Evolutionary conservation across 2,888 invertebrate genomes (phyloP).

Genomic region (Nysson spinosus): DNA sequence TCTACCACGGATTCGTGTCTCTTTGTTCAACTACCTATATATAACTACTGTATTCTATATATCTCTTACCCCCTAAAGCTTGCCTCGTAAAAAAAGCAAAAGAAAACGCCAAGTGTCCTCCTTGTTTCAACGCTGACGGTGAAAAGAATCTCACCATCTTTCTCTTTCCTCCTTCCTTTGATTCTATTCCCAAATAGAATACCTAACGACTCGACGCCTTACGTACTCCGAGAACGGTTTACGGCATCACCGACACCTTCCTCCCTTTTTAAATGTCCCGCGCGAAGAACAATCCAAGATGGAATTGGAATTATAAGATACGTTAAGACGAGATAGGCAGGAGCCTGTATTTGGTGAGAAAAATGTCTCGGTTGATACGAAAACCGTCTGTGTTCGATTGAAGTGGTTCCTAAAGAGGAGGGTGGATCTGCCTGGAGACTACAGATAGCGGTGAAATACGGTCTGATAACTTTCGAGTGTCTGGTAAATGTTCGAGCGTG

Average conservation of each 20-base stretch:
- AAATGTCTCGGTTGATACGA: background rate
- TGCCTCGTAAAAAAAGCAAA: background rate
- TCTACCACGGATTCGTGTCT: constrained; percentile 15
- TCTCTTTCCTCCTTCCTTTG: background rate
- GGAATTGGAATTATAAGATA: no score
- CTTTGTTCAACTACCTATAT: constrained; percentile 47
- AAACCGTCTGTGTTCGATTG: constrained; percentile 1
- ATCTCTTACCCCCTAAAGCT: constrained; percentile 8
- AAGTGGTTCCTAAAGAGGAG: constrained; percentile 41
- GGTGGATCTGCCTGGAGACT: constrained; percentile 34
- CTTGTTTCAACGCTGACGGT: constrained; percentile 23
- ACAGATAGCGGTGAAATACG: constrained; percentile 61
- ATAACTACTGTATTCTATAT: constrained; percentile 12
- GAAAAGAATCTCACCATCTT: background rate
- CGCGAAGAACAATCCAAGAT: background rate
- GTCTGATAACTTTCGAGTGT: constrained; percentile 54
- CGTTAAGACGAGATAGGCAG: no score
- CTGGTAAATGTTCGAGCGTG: constrained; percentile 56
- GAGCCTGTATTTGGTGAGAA: no score
- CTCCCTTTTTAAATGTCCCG: background rate
- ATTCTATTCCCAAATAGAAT: background rate
- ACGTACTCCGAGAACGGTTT: background rate
- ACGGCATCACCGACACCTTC: background rate
- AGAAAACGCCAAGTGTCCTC: background rate
- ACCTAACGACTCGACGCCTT: background rate